Percentiles rank a stretch among this genome's conserved stretches.
Evolutionary conservation across 2,888 invertebrate genomes (phyloP).

Genomic region (Campoletis raptor): DNA sequence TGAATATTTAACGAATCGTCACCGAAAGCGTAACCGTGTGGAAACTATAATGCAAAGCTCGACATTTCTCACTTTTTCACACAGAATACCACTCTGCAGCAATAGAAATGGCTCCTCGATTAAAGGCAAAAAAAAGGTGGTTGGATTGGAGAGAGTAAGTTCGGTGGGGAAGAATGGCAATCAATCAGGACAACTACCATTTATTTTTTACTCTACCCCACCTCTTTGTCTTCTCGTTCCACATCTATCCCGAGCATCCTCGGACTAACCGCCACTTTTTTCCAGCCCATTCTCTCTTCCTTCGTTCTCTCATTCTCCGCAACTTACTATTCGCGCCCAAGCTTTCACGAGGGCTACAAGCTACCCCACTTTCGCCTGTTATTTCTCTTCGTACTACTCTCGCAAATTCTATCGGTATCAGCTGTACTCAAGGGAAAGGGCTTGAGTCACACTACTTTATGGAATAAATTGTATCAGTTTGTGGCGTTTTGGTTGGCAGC

Average conservation of each 20-base stretch:
- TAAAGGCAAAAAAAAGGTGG: conserved; percentile 67
- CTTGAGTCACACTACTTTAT: conserved; percentile 1
- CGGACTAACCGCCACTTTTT: conserved; percentile 39
- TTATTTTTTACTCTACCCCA: conserved; percentile 70
- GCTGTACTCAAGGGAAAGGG: conserved; percentile 1
- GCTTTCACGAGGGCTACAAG: conserved; percentile 7
- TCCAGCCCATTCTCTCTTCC: neutral
- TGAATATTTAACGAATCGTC: conserved; percentile 9
- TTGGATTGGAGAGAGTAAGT: conserved; percentile 48
- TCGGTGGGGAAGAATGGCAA: conserved; percentile 66
- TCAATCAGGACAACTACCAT: conserved; percentile 75
- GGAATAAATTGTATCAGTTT: conserved; percentile 4
- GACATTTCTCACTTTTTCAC: conserved; percentile 2
- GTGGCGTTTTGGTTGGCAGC: conserved; percentile 15
- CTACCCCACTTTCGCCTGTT: conserved; percentile 10
- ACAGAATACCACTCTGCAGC: conserved; percentile 2
- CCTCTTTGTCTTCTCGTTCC: neutral
- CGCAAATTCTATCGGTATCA: conserved; percentile 7
- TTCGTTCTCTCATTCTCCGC: neutral
- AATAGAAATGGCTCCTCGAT: conserved; percentile 76
- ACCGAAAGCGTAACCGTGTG: conserved; percentile 39
- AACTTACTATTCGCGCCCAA: conserved; percentile 3
- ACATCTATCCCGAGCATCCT: conserved; percentile 23
- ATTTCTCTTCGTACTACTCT: conserved; percentile 10
- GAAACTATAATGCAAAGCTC: conserved; percentile 33